A percentile compares a stretch with the other conserved stretches of the same genome.
These are phyloP conservation scores for Halcyon smyrnensis DNA, from an alignment of 2,797 vertebrate genomes.

Conservation along the genomic window DNA sequence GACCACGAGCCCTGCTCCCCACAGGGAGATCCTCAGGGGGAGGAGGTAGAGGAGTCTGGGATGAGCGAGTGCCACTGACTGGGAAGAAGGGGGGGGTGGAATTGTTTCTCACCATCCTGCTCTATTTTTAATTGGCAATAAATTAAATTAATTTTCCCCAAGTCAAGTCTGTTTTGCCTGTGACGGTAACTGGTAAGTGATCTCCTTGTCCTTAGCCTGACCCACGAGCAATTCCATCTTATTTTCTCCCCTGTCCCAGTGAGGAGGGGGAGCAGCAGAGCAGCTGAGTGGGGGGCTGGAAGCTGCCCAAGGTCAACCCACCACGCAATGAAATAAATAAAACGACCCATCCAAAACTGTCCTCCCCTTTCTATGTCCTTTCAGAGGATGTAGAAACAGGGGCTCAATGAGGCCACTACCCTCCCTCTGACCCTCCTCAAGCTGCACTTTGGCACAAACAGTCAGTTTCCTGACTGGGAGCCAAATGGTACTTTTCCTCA, in stretches of 20 bases:
- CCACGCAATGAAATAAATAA: conserved; percentile 1
- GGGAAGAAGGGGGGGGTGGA: neutral
- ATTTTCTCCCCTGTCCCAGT: neutral
- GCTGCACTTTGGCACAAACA: conserved; percentile 4
- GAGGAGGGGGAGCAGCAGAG: neutral
- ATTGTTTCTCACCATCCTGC: neutral
- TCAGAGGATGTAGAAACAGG: neutral
- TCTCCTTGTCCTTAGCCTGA: neutral
- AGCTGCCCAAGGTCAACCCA: neutral
- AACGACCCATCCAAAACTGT: neutral
- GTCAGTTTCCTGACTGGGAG: conserved; percentile 1
- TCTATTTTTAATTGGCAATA: conserved; percentile 37
- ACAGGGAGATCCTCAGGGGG: too few relatives aligned
- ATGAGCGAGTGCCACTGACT: neutral
- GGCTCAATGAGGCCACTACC: neutral
- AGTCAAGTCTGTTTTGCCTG: neutral
- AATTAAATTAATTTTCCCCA: neutral
- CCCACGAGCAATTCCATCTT: neutral
- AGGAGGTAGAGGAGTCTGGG: neutral
- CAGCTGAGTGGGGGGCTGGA: neutral
- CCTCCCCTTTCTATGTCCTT: neutral
- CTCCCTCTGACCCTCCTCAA: conserved; percentile 28
- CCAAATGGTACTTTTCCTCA: conserved; percentile 46
- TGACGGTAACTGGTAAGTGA: neutral
- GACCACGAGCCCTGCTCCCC: neutral